phyloP scores from a whole-genome alignment of 2,797 vertebrate species.

The Tamandua tetradactyla region DNA sequence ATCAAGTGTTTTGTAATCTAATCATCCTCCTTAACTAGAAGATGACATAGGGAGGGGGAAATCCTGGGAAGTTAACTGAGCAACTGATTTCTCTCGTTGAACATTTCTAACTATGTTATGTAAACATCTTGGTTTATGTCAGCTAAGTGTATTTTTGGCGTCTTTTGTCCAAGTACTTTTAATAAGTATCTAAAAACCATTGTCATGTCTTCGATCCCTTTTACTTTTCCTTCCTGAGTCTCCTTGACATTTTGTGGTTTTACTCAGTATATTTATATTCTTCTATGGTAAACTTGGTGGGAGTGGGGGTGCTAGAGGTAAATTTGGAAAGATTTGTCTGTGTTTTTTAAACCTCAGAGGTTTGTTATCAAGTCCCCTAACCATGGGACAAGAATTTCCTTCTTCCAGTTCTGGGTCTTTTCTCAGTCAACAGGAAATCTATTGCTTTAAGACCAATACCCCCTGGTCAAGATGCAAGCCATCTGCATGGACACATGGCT shows the following conservation, averaged over 20 bases:
- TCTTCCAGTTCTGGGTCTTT: neutral
- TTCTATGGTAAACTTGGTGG: neutral
- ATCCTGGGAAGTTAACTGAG: neutral
- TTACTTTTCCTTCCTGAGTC: neutral
- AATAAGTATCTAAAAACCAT: neutral
- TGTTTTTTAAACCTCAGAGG: neutral
- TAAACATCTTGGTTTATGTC: neutral
- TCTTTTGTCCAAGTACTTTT: neutral
- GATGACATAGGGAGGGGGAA: neutral
- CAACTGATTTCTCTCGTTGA: conserved; percentile 17
- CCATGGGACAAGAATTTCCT: neutral
- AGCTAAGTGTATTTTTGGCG: neutral
- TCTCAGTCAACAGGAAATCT: conserved; percentile 29
- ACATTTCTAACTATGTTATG: neutral
- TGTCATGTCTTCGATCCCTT: neutral
- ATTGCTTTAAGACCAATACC: neutral
- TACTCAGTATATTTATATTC: conserved; percentile 13
- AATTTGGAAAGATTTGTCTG: neutral
- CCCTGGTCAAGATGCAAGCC: neutral
- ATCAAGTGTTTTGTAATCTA: neutral
- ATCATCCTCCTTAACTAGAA: neutral
- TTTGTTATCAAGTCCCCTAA: neutral
- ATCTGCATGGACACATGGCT: conserved; percentile 1
- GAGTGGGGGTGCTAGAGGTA: neutral
- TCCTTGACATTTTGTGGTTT: neutral